Base-by-base conservation (phyloP, 2,113 vertebrate species). In the Penelope pileata region DNA sequence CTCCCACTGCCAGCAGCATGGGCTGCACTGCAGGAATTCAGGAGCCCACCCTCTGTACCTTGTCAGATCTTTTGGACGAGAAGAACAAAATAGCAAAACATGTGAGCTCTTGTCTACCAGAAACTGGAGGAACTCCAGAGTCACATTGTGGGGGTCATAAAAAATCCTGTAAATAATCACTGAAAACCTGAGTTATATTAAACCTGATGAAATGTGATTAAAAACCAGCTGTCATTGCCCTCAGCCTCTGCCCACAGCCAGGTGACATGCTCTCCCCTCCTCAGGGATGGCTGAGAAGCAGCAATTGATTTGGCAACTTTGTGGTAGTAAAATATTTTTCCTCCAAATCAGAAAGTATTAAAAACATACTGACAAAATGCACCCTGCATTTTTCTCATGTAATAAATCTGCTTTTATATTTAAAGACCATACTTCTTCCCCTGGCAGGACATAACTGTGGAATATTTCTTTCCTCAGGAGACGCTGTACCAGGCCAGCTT, bases 391-490 rank as follows among this genome's bases (percentile, higher is more conserved):
- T 93, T 92, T 90, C 79, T 83, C 76, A 30, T 54, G 54, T 68
- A 83, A 92, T 92, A 92, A 94, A 95, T 75, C 83, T 83, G 54
- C 59, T 80, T 90, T 77, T 73, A 54, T 77, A 88, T 70, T 91
- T 93, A 77, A 88, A 80, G 59, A 69, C 53, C 2, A 1, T 66
- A 38, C 2, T 77, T 93, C 51, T 83, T 66, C 63, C 75, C 42
- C 63, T 42, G 82, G 67, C 48, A 91, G 38, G 26, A 82, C 48
- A 60, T 18, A 60, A 34, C 53, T 50, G 5, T 22, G 40, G 40
- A 76, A 43, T 60, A 64, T 60, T 94, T 91, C 30, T 87, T 54
- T 89, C 36, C 40, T 82, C 48, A 43, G 85, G 87, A 91, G 53
- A 47, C 42, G 13, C 16, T 14, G 13, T 51, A 69, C 63, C 67